These are phyloP conservation scores for Lordiphosa fenestrarum DNA, from an alignment of 2,888 invertebrate species.

Conservation along the genomic window DNA sequence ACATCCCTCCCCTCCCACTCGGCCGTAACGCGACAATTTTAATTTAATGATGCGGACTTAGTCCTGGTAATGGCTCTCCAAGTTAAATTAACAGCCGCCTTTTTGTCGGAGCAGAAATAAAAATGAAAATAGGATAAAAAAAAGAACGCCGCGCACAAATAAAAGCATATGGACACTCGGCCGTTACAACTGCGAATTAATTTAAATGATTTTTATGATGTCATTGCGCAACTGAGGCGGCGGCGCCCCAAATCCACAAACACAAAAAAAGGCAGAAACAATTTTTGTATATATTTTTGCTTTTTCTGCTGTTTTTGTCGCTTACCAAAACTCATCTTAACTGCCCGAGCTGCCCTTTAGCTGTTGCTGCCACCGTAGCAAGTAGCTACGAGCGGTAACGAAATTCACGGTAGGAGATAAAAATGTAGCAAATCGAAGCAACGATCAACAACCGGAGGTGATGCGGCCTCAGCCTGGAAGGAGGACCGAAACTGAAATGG, in stretches of 20 bases:
- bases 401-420: slow-evolving; percentile 76
- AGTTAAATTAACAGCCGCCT: slow-evolving; percentile 71
- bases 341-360: slow-evolving; percentile 52
- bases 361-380: slow-evolving; percentile 35
- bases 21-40: slow-evolving; percentile 64
- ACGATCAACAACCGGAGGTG: slow-evolving; percentile 73
- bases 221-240: slow-evolving; percentile 70
- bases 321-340: slow-evolving; percentile 17
- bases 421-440: slow-evolving; percentile 71
- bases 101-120: slow-evolving; percentile 59
- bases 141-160: slow-evolving; percentile 39
- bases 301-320: neutral
- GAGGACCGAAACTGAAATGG: slow-evolving; percentile 14
- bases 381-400: slow-evolving; percentile 73
- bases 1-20: slow-evolving; percentile 41
- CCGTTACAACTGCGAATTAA: slow-evolving; percentile 63
- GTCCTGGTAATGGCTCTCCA: slow-evolving; percentile 70
- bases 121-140: slow-evolving; percentile 42
- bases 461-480: slow-evolving; percentile 25
- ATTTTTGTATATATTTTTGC: slow-evolving; percentile 7
- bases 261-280: slow-evolving; percentile 5
- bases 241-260: slow-evolving; percentile 6
- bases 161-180: slow-evolving; percentile 64
- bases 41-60: slow-evolving; percentile 76
- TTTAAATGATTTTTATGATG: slow-evolving; percentile 75